These are phyloP conservation scores for Lagorchestes hirsutus DNA, from an alignment of 2,797 vertebrate genomes.

Conservation along the genomic window DNA sequence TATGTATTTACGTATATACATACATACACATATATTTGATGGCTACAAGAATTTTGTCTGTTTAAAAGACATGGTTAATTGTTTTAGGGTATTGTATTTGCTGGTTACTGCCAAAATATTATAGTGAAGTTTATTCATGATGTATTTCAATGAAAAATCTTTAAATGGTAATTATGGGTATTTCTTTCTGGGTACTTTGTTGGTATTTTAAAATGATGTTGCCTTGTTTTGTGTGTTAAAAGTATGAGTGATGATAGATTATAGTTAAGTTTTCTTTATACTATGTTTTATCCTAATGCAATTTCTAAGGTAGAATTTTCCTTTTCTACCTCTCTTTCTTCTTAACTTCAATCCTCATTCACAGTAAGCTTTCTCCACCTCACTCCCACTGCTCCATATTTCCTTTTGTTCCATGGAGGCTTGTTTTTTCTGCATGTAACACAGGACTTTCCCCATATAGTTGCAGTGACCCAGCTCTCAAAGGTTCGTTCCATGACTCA, in stretches of 20 bases:
- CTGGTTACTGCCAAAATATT: constrained; percentile 16
- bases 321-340: background rate
- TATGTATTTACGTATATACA: background rate
- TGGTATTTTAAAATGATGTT: constrained; percentile 23
- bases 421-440: background rate
- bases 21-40: background rate
- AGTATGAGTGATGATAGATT: constrained; percentile 24
- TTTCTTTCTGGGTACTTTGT: constrained; percentile 7
- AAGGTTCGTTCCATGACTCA: background rate
- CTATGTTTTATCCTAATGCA: background rate
- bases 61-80: constrained; percentile 18
- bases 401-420: background rate
- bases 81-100: constrained; percentile 26
- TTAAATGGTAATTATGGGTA: background rate
- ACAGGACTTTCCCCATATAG: background rate
- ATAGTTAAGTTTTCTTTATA: background rate
- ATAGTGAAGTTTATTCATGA: background rate
- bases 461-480: background rate
- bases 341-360: background rate
- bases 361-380: background rate
- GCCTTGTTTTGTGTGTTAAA: constrained; percentile 25
- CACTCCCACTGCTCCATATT: background rate
- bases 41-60: constrained; percentile 41
- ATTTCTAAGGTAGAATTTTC: background rate
- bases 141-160: background rate